Evolutionary conservation across 2,888 invertebrate genomes (phyloP).

Genomic region (Peribatodes rhomboidaria): DNA sequence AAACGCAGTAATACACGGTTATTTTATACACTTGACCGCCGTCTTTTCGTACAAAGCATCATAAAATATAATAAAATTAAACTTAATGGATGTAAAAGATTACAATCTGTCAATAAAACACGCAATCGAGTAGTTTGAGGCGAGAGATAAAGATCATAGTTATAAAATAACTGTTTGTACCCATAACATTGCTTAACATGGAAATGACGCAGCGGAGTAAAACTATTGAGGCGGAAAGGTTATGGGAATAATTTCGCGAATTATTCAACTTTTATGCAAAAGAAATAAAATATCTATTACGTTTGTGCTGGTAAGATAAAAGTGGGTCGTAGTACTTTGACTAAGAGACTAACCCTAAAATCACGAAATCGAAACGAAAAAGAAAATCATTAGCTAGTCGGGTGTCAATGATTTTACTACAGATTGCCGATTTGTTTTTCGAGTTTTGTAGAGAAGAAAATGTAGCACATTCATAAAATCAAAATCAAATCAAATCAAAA

Average conservation of each 20-base stretch:
- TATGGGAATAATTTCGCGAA: background rate
- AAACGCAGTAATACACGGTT: constrained; percentile 24
- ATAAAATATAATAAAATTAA: constrained; percentile 31
- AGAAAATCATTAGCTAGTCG: too few species aligned
- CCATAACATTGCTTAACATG: constrained; percentile 24
- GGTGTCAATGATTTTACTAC: too few species aligned
- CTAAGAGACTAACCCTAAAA: too few species aligned
- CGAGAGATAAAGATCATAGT: constrained; percentile 33
- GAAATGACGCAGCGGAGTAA: constrained; percentile 8
- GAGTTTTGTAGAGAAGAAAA: too few species aligned
- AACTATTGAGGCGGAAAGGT: constrained; percentile 11
- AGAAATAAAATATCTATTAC: background rate
- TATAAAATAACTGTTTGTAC: constrained; percentile 27
- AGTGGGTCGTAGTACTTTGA: background rate
- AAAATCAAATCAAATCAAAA: too few species aligned
- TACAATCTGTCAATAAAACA: constrained; percentile 37
- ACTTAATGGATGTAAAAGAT: constrained; percentile 36
- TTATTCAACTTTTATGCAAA: background rate
- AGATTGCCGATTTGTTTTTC: too few species aligned
- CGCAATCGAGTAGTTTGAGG: constrained; percentile 33
- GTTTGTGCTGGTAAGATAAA: background rate
- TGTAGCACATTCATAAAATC: too few species aligned
- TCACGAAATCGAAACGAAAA: too few species aligned
- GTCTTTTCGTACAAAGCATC: constrained; percentile 25
- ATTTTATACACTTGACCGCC: constrained; percentile 33